These are phyloP conservation scores for Acipenser ruthenus DNA, from an alignment of 2,797 vertebrate species.

Conservation along the genomic window DNA sequence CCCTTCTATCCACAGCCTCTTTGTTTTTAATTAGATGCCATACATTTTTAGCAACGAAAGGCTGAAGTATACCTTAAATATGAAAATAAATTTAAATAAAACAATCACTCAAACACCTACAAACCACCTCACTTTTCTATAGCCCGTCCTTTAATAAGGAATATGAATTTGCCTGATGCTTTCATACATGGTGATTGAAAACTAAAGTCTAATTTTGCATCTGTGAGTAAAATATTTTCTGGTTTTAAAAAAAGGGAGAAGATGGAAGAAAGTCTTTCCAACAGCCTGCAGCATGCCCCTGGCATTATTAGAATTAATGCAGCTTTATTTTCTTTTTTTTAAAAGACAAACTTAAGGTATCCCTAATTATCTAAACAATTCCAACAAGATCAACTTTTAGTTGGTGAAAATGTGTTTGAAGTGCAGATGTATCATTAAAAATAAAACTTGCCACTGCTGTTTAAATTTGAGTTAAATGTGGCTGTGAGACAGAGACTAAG, in stretches of 20 bases:
- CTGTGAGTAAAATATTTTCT: constrained; percentile 44
- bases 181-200: constrained; percentile 55
- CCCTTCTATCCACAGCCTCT: no score
- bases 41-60: no score
- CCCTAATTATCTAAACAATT: constrained; percentile 10
- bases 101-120: no score
- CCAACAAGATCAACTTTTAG: constrained; percentile 36
- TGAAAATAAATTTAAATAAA: no score
- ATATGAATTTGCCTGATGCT: constrained; percentile 57
- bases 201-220: constrained; percentile 41
- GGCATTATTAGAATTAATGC: constrained; percentile 36
- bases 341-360: constrained; percentile 58
- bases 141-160: constrained; percentile 58
- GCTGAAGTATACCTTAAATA: no score
- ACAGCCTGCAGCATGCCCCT: constrained; percentile 49
- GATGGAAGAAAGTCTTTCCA: constrained; percentile 53
- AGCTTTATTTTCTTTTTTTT: constrained; percentile 26
- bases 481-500: no score
- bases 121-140: constrained; percentile 39
- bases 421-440: no score
- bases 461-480: no score
- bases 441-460: no score
- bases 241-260: constrained; percentile 55
- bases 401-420: no score
- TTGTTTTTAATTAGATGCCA: no score